Evolutionary conservation across 2,113 vertebrate species (phyloP).

Genomic region (Manacus vitellinus): DNA sequence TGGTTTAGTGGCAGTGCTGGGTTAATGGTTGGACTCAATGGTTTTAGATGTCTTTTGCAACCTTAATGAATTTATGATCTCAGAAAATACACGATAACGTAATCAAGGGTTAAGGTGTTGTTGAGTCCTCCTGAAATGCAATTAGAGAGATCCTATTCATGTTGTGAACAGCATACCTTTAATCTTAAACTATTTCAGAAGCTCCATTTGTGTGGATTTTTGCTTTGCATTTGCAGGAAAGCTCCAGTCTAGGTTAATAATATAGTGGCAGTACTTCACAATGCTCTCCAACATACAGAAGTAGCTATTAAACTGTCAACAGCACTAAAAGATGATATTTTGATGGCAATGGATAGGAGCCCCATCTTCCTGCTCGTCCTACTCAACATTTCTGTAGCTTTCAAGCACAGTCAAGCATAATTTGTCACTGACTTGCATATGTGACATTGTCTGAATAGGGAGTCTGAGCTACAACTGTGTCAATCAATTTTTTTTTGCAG

Average conservation of each 20-base stretch:
- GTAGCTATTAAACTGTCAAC: conserved; percentile 66
- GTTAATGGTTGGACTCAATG: neutral
- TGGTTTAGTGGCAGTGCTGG: neutral
- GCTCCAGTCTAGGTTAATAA: conserved; percentile 46
- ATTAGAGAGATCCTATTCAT: neutral
- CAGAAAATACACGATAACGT: accelerated
- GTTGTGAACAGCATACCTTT: neutral
- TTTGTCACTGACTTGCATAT: conserved; percentile 39
- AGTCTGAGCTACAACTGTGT: neutral
- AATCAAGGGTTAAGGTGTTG: neutral
- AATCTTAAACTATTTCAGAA: neutral
- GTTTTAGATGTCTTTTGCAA: neutral
- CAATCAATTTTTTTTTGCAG: neutral
- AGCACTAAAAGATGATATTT: conserved; percentile 54
- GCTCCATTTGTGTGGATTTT: neutral
- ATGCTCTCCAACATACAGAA: conserved; percentile 3
- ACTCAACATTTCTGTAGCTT: conserved; percentile 41
- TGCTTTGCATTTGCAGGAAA: neutral
- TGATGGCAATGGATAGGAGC: conserved; percentile 56
- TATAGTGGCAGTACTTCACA: conserved; percentile 38
- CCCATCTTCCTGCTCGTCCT: conserved; percentile 18
- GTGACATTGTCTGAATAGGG: neutral
- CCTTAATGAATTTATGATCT: neutral
- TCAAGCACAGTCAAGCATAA: conserved; percentile 47
- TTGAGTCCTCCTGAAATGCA: neutral